These are phyloP conservation scores for Cephonodes hylas DNA, from an alignment of 2,888 invertebrate genomes.

Conservation along the genomic window DNA sequence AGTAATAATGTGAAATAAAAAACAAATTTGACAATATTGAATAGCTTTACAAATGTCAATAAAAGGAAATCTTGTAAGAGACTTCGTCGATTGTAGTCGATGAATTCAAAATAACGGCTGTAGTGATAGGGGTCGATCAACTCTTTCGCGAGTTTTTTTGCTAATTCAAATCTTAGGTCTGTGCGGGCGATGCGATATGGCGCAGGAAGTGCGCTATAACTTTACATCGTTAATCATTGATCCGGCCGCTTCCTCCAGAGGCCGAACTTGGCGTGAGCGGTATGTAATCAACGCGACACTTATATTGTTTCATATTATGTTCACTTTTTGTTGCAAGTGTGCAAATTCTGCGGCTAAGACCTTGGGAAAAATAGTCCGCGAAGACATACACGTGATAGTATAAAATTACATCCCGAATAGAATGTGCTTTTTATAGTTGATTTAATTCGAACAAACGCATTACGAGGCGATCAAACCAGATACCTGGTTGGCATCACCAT, in stretches of 20 bases:
- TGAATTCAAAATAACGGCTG: conserved; percentile 25
- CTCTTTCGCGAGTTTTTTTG: conserved; percentile 42
- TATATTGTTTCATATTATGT: conserved; percentile 55
- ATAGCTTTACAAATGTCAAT: background rate
- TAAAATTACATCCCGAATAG: background rate
- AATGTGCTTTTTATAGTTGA: background rate
- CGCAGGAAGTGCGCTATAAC: conserved; percentile 66
- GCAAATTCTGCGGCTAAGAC: conserved; percentile 32
- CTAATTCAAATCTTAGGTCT: conserved; percentile 41
- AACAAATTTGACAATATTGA: background rate
- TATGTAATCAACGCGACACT: conserved; percentile 39
- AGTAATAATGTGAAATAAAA: background rate
- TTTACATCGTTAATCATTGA: conserved; percentile 55
- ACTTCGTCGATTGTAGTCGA: conserved; percentile 24
- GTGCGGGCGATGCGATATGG: conserved; percentile 17
- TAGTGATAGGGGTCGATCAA: conserved; percentile 38
- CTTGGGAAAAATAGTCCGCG: conserved; percentile 12
- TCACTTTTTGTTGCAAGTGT: conserved; percentile 25
- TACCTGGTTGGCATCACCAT: background rate
- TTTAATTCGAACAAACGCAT: background rate
- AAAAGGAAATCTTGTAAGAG: conserved; percentile 10
- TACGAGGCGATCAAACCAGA: background rate
- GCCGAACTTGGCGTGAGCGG: conserved; percentile 26
- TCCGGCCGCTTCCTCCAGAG: conserved; percentile 53
- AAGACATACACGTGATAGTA: conserved; percentile 15